A percentile compares a stretch with the other conserved stretches of the same genome.
Evolutionary conservation across 2,113 vertebrate species (phyloP).

Genomic region (Ptilonorhynchus violaceus): DNA sequence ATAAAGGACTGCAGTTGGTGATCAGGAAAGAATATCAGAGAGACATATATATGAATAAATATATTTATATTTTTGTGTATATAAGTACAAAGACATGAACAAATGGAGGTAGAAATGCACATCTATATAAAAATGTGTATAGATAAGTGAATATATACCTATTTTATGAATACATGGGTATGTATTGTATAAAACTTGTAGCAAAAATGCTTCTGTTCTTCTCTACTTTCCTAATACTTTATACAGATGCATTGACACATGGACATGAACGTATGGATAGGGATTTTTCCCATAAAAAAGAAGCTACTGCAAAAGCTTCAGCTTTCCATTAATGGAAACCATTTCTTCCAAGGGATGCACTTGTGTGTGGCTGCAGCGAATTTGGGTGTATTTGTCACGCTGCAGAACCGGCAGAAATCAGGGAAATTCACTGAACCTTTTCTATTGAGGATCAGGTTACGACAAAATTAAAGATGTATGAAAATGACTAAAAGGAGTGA

Average conservation of each 20-base stretch:
- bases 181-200: not conserved
- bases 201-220: not conserved
- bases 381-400: not conserved
- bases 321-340: not conserved
- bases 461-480: not conserved
- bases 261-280: rapidly evolving
- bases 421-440: not conserved
- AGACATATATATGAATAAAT: rapidly evolving
- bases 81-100: rapidly evolving
- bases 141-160: rapidly evolving
- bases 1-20: not conserved
- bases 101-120: not conserved
- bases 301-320: too few species aligned
- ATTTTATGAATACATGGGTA: not conserved
- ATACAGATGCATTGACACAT: rapidly evolving
- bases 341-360: not conserved
- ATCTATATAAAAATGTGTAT: not conserved
- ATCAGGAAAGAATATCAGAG: not conserved
- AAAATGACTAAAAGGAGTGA: not conserved
- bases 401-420: not conserved
- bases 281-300: not conserved
- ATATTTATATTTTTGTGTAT: not conserved
- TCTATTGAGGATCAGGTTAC: not conserved
- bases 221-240: not conserved
- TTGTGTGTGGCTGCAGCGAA: not conserved